These are phyloP conservation scores for Onychomys torridus DNA, from an alignment of 2,797 vertebrate species.

Conservation along the genomic window DNA sequence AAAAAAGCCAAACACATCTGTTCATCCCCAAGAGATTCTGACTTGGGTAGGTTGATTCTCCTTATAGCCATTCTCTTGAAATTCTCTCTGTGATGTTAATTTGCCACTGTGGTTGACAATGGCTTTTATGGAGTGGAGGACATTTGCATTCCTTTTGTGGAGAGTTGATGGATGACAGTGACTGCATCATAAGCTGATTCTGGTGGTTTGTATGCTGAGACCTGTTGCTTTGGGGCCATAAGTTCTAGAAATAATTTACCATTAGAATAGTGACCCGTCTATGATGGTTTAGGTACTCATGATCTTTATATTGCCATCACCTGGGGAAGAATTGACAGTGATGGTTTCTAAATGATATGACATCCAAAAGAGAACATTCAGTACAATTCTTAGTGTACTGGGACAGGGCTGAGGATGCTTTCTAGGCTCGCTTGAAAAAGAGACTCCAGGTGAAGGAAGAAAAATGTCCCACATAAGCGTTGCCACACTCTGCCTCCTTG, in stretches of 20 bases:
- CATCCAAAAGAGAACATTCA: not conserved
- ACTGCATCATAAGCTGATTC: not conserved
- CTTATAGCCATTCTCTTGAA: not conserved
- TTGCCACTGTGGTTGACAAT: not conserved
- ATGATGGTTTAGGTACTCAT: not conserved
- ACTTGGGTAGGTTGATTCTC: not conserved
- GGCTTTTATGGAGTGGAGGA: not conserved
- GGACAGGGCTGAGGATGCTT: not conserved
- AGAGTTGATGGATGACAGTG: not conserved
- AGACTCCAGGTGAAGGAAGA: not conserved
- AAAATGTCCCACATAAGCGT: not conserved
- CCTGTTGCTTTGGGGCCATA: not conserved
- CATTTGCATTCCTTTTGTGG: not conserved
- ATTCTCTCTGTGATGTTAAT: not conserved
- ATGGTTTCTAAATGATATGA: slow-evolving; percentile 5
- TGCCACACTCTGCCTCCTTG: not conserved
- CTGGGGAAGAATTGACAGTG: slow-evolving; percentile 30
- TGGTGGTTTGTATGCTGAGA: not conserved
- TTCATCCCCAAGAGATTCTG: not conserved
- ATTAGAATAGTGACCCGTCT: not conserved
- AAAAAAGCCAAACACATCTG: not conserved
- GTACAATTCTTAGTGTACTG: not conserved
- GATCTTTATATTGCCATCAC: not conserved
- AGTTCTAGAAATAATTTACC: not conserved
- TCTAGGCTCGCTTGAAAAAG: not conserved